phyloP scores from a whole-genome alignment of 2,113 vertebrate genomes.

The Calidris pygmaea region DNA sequence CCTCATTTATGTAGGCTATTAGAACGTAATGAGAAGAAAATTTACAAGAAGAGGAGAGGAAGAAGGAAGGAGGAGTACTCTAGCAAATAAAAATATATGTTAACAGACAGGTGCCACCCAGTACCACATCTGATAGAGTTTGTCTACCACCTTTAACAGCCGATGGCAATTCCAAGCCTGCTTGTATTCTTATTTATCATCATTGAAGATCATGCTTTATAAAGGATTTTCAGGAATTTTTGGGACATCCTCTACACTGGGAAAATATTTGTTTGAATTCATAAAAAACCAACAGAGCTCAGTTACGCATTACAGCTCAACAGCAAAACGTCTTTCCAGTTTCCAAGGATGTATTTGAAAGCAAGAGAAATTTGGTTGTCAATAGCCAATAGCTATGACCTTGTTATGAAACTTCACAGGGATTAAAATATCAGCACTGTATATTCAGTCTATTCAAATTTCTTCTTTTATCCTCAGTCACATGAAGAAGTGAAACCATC shows the following conservation, averaged over 20 bases:
- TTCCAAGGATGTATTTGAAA: constrained; percentile 20
- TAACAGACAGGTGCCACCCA: background rate
- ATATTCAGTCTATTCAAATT: constrained; percentile 16
- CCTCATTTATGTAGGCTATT: background rate
- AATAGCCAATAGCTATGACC: constrained; percentile 19
- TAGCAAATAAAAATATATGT: background rate
- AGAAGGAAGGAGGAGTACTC: background rate
- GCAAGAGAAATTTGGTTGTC: constrained; percentile 5
- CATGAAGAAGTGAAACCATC: background rate
- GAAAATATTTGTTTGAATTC: constrained; percentile 4
- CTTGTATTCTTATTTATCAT: background rate
- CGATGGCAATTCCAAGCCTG: background rate
- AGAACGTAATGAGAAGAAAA: background rate
- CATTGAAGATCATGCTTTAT: background rate
- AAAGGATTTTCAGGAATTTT: background rate
- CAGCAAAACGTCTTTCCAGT: background rate
- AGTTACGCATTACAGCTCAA: background rate
- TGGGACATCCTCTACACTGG: background rate
- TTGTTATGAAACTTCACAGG: constrained; percentile 11
- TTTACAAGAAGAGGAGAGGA: background rate
- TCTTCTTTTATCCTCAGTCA: constrained; percentile 3
- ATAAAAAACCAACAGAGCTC: background rate
- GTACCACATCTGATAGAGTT: background rate
- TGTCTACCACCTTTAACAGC: background rate
- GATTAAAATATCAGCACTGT: background rate